Percentiles rank a stretch among this genome's conserved stretches.
phyloP scores from a whole-genome alignment of 2,888 invertebrate genomes.

The Cataglyphis rosenhaueri region DNA sequence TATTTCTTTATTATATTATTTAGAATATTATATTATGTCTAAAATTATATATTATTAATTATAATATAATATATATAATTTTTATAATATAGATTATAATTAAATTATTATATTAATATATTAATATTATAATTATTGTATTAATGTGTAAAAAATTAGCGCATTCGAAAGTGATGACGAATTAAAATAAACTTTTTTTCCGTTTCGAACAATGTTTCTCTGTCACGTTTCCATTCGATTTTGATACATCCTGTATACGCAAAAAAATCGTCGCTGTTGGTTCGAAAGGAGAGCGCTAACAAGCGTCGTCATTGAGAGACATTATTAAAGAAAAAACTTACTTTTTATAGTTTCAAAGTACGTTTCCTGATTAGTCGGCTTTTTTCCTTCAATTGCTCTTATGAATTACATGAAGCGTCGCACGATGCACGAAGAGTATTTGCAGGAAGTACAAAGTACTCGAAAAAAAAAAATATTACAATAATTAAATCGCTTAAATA shows the following conservation, averaged over 20 bases:
- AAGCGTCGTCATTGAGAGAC: background rate
- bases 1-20: background rate
- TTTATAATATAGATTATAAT: no score
- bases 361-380: background rate
- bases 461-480: background rate
- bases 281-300: constrained; percentile 10
- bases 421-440: background rate
- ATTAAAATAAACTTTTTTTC: background rate
- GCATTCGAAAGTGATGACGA: background rate
- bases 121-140: no score
- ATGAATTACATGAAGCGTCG: background rate
- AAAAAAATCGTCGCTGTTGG: background rate
- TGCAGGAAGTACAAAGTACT: background rate
- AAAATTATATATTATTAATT: no score
- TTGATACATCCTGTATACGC: background rate
- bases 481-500: background rate
- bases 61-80: no score
- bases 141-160: background rate
- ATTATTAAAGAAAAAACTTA: constrained; percentile 20
- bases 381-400: background rate
- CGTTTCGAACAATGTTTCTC: background rate
- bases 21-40: background rate
- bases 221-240: background rate
- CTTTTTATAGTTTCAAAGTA: background rate
- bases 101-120: no score